phyloP scores from a whole-genome alignment of 2,797 vertebrate genomes.

The Pseudocheirus occidentalis region DNA sequence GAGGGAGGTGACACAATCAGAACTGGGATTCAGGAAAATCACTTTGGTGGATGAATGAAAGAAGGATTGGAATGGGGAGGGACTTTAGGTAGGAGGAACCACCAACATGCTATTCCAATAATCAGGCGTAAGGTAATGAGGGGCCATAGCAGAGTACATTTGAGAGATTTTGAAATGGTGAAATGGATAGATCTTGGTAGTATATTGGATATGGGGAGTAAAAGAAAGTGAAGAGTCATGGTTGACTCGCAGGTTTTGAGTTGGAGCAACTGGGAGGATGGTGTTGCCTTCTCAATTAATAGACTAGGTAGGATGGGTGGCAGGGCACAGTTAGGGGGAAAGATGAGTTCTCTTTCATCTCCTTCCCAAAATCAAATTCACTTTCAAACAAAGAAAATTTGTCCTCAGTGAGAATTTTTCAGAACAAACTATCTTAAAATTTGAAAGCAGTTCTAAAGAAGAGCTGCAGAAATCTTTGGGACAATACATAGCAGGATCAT shows the following conservation, averaged over 20 bases:
- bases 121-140: not conserved
- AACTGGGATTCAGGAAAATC: not conserved
- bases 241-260: not conserved
- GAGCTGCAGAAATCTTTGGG: not conserved
- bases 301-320: not conserved
- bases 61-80: not conserved
- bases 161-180: not conserved
- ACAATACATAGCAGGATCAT: not conserved
- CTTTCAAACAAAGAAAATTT: not conserved
- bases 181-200: not conserved
- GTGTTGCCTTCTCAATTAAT: not conserved
- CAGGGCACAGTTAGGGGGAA: not conserved
- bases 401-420: not conserved
- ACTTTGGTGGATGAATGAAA: not conserved
- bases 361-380: not conserved
- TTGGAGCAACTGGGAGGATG: too few species aligned
- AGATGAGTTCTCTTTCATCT: not conserved
- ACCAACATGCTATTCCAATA: not conserved
- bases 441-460: not conserved
- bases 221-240: not conserved
- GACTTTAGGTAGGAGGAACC: not conserved
- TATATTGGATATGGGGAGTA: not conserved
- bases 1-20: not conserved
- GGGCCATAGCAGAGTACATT: not conserved
- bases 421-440: not conserved